These are phyloP conservation scores for Lanius ludovicianus DNA, from an alignment of 2,113 vertebrate genomes.

Conservation along the genomic window DNA sequence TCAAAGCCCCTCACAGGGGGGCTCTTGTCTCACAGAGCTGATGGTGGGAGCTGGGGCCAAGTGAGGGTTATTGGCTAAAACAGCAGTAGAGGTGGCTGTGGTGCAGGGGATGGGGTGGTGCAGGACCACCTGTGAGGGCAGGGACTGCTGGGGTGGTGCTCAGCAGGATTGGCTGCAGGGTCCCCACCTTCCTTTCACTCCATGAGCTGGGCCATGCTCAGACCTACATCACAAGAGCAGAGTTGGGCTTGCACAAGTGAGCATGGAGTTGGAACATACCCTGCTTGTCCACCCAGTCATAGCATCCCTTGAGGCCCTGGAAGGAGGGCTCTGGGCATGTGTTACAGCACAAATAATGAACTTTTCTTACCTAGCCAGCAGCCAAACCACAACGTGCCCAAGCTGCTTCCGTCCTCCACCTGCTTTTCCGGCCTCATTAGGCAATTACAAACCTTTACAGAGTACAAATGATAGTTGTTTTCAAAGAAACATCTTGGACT, in stretches of 20 bases:
- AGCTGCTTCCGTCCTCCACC: neutral
- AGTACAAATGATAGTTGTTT: neutral
- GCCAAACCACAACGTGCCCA: rapidly evolving
- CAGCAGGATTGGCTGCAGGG: neutral
- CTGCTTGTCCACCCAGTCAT: rapidly evolving
- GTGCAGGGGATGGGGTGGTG: neutral
- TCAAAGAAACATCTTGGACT: slow-evolving; percentile 15
- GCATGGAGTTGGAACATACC: rapidly evolving
- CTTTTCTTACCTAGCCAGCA: neutral
- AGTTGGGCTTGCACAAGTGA: neutral
- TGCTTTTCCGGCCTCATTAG: neutral
- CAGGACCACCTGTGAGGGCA: neutral
- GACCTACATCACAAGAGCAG: rapidly evolving
- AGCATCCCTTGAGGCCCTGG: neutral
- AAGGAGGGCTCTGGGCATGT: neutral
- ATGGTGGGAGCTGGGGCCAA: neutral
- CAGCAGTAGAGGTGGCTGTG: rapidly evolving
- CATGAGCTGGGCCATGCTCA: neutral
- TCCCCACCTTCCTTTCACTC: neutral
- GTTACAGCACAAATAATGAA: neutral
- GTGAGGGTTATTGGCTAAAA: neutral
- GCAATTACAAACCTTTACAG: neutral
- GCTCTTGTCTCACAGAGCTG: neutral
- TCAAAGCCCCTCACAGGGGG: neutral
- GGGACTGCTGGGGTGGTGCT: neutral